These are phyloP conservation scores for Naja naja DNA, from an alignment of 2,113 vertebrate genomes.

Conservation along the genomic window DNA sequence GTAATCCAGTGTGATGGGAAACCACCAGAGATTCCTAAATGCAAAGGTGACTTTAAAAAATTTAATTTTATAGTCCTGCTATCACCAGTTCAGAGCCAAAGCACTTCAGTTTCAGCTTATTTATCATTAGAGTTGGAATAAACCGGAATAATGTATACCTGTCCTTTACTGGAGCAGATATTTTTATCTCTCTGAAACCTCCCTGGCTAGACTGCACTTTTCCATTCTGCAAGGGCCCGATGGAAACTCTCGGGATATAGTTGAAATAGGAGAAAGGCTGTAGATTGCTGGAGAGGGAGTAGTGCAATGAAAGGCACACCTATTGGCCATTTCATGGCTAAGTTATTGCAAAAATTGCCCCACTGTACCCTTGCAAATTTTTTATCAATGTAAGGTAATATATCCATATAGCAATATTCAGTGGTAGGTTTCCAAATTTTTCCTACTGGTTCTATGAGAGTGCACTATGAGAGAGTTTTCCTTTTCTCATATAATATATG, in stretches of 20 bases:
- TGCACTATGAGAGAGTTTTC: neutral
- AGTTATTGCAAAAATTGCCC: too few species aligned
- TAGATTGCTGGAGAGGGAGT: neutral
- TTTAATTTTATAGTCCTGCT: neutral
- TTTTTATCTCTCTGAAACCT: neutral
- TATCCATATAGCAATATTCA: too few species aligned
- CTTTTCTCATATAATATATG: neutral
- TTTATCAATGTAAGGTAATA: neutral
- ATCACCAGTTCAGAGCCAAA: neutral
- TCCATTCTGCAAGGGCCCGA: neutral
- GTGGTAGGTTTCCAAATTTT: too few species aligned
- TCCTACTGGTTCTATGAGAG: neutral
- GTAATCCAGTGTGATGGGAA: neutral
- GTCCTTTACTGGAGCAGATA: neutral
- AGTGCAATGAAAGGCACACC: neutral
- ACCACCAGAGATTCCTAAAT: neutral
- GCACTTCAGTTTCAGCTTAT: neutral
- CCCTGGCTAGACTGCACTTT: neutral
- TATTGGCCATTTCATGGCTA: neutral
- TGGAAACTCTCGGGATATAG: neutral
- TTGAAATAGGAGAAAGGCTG: neutral
- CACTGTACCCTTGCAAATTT: too few species aligned
- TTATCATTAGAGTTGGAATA: neutral
- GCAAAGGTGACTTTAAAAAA: neutral
- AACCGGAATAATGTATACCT: neutral